Evolutionary conservation across 2,797 vertebrate genomes (phyloP), one percentile per base, ranked within the genome.

Genomic region (Menidia menidia): DNA sequence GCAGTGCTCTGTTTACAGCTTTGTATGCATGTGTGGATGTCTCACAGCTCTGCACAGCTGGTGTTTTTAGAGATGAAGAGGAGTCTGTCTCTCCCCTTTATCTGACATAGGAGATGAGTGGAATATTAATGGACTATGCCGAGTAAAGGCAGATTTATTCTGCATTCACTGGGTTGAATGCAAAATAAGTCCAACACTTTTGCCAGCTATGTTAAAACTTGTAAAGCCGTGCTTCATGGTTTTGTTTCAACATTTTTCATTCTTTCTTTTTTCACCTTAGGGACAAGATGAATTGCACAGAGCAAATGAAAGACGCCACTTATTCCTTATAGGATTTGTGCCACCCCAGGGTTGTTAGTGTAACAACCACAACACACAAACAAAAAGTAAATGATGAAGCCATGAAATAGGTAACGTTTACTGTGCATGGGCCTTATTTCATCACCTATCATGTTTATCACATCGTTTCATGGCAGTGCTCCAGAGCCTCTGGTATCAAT

Each of bases 51-150:
- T 73, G 84, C 89, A 89, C 90, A 91, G 91, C 92, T 92, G 87
- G 87, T 88, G 89, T 89, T 91, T 72, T 80, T 71, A 82, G 88
- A 90, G 89, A 91, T 88, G 88, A 91, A 90, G 85, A 90, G 88
- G 78, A 89, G 89, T 75, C 86, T 92, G 86, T 89, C 83, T 89
- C 71, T 85, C 77, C 65, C 67, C 78, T 85, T 89, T 86, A 87
- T 89, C 86, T 88, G 84, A 85, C 77, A 78, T 58, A 80, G 82
- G 78, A 89, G 88, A 88, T 77, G 92, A 88, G 78, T 80, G 64
- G 92, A 93, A 93, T 93, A 92, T 90, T 92, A 93, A 93, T 87
- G 73, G 84, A 70, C 86, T 59, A 74, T 39, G 63, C 80, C 64
- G 74, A 83, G 73, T 77, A 66, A 69, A 75, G 73, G 77, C 73